Evolutionary conservation across 2,888 invertebrate species (phyloP).

Genomic region (Platypus cylindrus): DNA sequence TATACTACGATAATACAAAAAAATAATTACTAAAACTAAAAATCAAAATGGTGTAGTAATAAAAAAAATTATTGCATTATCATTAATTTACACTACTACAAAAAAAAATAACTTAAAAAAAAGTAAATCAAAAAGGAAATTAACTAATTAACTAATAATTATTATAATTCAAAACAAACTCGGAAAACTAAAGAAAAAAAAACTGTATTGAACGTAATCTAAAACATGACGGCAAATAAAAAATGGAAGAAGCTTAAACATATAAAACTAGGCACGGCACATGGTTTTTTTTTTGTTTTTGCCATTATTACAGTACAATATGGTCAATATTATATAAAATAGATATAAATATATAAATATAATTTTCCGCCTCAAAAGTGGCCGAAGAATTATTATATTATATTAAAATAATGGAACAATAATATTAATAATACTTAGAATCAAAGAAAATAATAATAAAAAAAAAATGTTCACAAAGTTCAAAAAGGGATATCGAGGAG

Average conservation of each 20-base stretch:
- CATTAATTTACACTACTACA: too few relatives aligned
- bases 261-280: conserved; percentile 33
- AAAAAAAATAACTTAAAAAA: conserved; percentile 23
- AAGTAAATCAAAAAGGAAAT: conserved; percentile 19
- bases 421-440: too few relatives aligned
- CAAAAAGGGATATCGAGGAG: conserved; percentile 28
- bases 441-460: too few relatives aligned
- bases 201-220: conserved; percentile 25
- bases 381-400: too few relatives aligned
- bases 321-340: conserved; percentile 23
- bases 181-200: conserved; percentile 26
- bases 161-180: too few relatives aligned
- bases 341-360: conserved; percentile 18
- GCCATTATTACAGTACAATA: conserved; percentile 22
- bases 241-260: conserved; percentile 18
- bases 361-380: too few relatives aligned
- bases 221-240: conserved; percentile 27
- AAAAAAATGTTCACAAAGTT: conserved; percentile 13
- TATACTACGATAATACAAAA: too few relatives aligned
- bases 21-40: conserved; percentile 33
- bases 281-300: too few relatives aligned
- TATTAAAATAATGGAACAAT: conserved; percentile 16
- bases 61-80: too few relatives aligned
- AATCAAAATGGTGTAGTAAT: too few relatives aligned
- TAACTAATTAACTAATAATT: conserved; percentile 23